These are phyloP conservation scores for Pentamera pediparva DNA, from an alignment of 53 echinoderm and acorn worm genomes.

Conservation along the genomic window DNA sequence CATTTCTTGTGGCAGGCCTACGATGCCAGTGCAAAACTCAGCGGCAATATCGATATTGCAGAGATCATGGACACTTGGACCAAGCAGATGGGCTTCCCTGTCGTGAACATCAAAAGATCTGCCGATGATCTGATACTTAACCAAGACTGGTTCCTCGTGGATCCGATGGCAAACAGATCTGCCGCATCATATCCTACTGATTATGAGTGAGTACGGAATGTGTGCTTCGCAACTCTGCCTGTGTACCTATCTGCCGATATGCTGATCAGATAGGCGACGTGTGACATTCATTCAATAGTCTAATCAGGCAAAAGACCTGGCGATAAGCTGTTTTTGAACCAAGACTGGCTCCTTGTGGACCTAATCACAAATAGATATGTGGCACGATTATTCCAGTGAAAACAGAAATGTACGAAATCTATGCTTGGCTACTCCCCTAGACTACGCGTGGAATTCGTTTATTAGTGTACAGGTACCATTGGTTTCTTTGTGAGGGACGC, in stretches of 20 bases:
- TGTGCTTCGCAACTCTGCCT: background rate
- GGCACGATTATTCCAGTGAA: background rate
- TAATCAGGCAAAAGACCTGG: background rate
- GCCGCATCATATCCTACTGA: conserved; percentile 44
- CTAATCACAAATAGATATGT: background rate
- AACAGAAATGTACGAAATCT: background rate
- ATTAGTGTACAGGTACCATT: too few species aligned
- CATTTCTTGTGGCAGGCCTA: conserved; percentile 19
- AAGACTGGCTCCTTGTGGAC: background rate
- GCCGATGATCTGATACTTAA: conserved; percentile 6
- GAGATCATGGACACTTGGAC: conserved; percentile 82
- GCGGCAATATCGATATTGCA: conserved; percentile 24
- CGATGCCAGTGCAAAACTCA: background rate
- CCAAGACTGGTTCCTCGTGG: conserved; percentile 71
- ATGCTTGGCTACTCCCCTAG: background rate
- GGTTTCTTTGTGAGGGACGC: too few species aligned
- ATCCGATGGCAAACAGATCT: conserved; percentile 59
- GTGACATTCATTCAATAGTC: too few species aligned
- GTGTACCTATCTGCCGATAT: background rate
- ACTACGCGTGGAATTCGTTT: too few species aligned
- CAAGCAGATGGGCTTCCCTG: conserved; percentile 80
- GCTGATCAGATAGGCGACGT: too few species aligned
- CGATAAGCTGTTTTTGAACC: background rate
- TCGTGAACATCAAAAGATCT: conserved; percentile 40
- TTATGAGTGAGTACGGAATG: conserved; percentile 42